A percentile compares a stretch with the other conserved stretches of the same genome.
Conservation (phyloP, 2,888 invertebrate species). For the Ophioninae sp. region DNA sequence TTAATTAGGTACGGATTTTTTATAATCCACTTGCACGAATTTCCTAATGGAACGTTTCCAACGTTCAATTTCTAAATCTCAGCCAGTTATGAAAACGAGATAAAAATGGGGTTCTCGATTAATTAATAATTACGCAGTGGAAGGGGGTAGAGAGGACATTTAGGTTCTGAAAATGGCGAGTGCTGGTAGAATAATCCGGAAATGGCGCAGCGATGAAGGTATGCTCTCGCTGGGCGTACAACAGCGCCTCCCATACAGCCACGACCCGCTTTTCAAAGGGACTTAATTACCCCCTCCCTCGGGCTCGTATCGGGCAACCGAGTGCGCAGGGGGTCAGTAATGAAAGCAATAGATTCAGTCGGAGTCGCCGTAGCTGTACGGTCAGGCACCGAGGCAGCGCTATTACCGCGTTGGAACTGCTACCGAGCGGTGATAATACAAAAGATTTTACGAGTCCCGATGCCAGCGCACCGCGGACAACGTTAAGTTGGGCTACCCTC, state of each 20-base stretch:
- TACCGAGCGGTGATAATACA: slow-evolving; percentile 22
- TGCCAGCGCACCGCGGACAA: background rate
- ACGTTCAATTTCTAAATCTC: too few relatives aligned
- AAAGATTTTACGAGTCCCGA: slow-evolving; percentile 31
- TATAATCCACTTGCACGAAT: too few relatives aligned
- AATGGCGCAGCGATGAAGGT: slow-evolving; percentile 10
- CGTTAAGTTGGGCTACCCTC: background rate
- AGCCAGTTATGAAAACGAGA: too few relatives aligned
- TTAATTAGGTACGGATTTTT: too few relatives aligned
- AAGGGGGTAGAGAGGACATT: background rate
- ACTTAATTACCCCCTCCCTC: slow-evolving; percentile 39
- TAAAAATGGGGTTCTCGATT: too few relatives aligned
- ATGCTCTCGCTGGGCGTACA: background rate
- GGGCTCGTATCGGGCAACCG: background rate
- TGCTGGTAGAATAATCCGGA: slow-evolving; percentile 10
- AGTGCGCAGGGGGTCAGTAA: slow-evolving; percentile 39
- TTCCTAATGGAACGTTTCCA: too few relatives aligned
- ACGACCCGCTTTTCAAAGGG: slow-evolving; percentile 35
- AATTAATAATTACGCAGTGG: background rate
- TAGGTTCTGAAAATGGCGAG: background rate
- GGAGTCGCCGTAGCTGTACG: background rate
- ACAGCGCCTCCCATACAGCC: background rate
- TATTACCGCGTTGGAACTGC: slow-evolving; percentile 28
- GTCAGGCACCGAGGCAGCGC: background rate
- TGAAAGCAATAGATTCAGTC: slow-evolving; percentile 57